These are phyloP conservation scores for Dolichallabes microphthalmus DNA, from an alignment of 2,113 vertebrate species.

Conservation along the genomic window DNA sequence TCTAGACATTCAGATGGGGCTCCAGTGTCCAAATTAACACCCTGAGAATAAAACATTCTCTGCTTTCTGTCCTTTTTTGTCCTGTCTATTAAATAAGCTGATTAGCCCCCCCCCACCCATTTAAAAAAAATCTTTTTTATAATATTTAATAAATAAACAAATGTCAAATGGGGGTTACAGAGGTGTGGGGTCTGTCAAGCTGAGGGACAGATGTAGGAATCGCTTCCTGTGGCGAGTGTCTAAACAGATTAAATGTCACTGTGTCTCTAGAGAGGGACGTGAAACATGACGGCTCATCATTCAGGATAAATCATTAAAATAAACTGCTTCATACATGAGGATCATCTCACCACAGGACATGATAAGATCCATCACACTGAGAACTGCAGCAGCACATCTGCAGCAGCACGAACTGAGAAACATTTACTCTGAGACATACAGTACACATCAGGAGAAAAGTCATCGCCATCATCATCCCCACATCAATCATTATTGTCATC, in stretches of 20 bases:
- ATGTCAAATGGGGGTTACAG: not conserved
- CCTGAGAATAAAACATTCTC: no score
- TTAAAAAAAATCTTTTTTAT: not conserved
- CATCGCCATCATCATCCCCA: not conserved
- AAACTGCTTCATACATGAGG: not conserved
- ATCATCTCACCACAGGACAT: not conserved
- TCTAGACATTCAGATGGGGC: no score
- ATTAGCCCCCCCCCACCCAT: not conserved
- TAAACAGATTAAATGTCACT: constrained; percentile 2
- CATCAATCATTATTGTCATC: not conserved
- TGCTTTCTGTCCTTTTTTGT: no score
- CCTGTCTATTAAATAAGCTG: no score
- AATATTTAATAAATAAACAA: not conserved
- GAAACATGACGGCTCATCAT: not conserved
- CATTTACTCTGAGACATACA: not conserved
- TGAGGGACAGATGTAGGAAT: not conserved
- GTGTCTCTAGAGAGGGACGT: not conserved
- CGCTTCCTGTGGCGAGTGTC: not conserved
- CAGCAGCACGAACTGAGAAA: not conserved
- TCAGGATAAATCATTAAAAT: not conserved
- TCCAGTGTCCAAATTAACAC: no score
- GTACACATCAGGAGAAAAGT: not conserved
- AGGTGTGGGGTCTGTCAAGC: not conserved
- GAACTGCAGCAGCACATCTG: not conserved
- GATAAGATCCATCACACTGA: not conserved